Evolutionary conservation across 2,888 invertebrate species (phyloP), one percentile per base, ranked within the genome.

Genomic region (Acrobasis repandana): DNA sequence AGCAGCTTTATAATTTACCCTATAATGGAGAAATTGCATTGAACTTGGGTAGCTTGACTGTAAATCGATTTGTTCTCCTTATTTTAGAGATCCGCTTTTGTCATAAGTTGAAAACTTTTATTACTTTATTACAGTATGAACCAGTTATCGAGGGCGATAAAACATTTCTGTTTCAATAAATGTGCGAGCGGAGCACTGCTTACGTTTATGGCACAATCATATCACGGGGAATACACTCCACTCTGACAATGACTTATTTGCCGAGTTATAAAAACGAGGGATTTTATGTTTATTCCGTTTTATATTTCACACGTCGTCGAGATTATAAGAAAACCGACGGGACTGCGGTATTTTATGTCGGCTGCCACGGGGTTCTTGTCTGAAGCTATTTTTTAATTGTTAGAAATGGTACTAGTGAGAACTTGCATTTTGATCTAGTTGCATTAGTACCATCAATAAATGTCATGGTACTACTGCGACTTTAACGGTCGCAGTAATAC

Each of bases 181-280:
- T 70, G 72, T 71, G 68, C 69, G 67, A 74, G 73, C 72, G 73
- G 73, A 74, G 69, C 68, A 68, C 67, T 75, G 74, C 70, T 74
- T 74, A 73, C 73, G 73, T 83, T 83, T 82, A 82, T 74, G 78
- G 76, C 72, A 71, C 76, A 75, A 82, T 82, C 81, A 79, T 76
- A 82, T 82, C 81, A 78, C 76, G 79, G 71, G 72, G 75, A 76
- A 78, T 77, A 80, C 74, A 68, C 73, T 73, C 70, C 72, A 77
- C 71, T 77, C 77, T 77, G 76, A 82, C 84, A 84, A 84, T 85
- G 82, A 82, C 80, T 85, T 85, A 84, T 85, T 83, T 81, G 79
- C 77, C 61, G 75, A 80, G 85, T 82, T 81, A 77, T 86, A 86
- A 87, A 87, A 83, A 82, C 72, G 71, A 67, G 72, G 76, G 67